Conservation (phyloP, 2,888 invertebrate species). For the Tetragonula carbonaria region DNA sequence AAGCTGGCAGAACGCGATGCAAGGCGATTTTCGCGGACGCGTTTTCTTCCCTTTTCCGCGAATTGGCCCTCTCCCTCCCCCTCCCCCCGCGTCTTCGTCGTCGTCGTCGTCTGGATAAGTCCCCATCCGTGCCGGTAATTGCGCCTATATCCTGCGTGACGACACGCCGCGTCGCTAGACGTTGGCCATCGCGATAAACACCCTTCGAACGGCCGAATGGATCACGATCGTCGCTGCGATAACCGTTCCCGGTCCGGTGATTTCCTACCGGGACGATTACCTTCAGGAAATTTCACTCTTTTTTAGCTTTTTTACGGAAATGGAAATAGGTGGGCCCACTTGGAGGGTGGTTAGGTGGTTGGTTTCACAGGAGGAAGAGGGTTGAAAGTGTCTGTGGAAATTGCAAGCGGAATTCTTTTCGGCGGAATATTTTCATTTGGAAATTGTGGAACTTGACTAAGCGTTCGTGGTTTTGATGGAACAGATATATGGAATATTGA, state of each 20-base stretch:
- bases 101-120: slow-evolving; percentile 51
- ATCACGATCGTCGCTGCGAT: slow-evolving; percentile 70
- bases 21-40: slow-evolving; percentile 57
- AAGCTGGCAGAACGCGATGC: slow-evolving; percentile 35
- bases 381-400: background rate
- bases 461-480: too few species aligned
- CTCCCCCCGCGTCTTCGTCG: too few species aligned
- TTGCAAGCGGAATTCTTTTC: background rate
- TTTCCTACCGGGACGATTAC: slow-evolving; percentile 33
- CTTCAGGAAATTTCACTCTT: slow-evolving; percentile 15
- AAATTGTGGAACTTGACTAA: background rate
- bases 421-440: background rate
- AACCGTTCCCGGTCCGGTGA: slow-evolving; percentile 28
- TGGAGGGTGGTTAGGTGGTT: background rate
- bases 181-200: slow-evolving; percentile 67
- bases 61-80: slow-evolving; percentile 41
- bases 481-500: too few species aligned
- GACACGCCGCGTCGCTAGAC: slow-evolving; percentile 54
- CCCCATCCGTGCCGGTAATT: slow-evolving; percentile 61
- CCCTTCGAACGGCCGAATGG: slow-evolving; percentile 61
- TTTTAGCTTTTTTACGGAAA: background rate
- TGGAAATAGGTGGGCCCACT: background rate
- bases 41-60: slow-evolving; percentile 34
- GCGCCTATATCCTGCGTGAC: slow-evolving; percentile 62
- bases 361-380: background rate